Evolutionary conservation across 2,113 vertebrate genomes (phyloP), one percentile per base, ranked within the genome.

Genomic region (Dascyllus trimaculatus): DNA sequence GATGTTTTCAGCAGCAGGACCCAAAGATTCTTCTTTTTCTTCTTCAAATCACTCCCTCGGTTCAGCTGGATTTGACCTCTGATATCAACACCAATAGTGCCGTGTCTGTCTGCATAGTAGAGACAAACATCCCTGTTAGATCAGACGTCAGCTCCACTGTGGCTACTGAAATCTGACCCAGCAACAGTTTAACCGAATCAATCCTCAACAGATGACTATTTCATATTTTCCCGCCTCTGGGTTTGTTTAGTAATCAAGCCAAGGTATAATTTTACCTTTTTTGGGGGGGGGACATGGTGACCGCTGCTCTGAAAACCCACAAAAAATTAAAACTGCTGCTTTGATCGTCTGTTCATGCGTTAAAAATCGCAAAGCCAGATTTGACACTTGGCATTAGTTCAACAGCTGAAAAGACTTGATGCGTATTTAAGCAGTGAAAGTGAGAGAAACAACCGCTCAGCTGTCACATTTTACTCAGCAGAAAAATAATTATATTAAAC

Each of bases 1-100:
- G 17, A 54, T 38, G 53, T 65, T 48, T 54, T 58, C 77, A 76
- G 22, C 57, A 60, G 64, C 24, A 25, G n/a, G 53, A 38, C 17
- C 21, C 2, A 1, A 17, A 22, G 60, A 64, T 43, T 71, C 11
- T 43, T 51, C 24, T 3, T 1, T 51, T 19, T 79, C 26, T 19
- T n/a, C 25, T 32, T 52, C 49, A n/a, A 4, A 45, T 24, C 52
- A 26, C 46, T 74, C 53, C 22, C 24, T 48, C 7, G 0, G 48
- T 72, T 71, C 59, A 67, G 49, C 21, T 63, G 59, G 51, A 35
- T 51, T 24, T 76, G 63, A 76, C 58, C 67, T 72, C 43, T 71
- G 2, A 1, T 48, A 77, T 78, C 6, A 81, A 46, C 38, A 72
- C 26, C 15, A 43, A 26, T 22, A 49, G 67, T 48, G 75, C 22